Percentiles rank a stretch among this genome's conserved stretches.
phyloP scores from a whole-genome alignment of 2,113 vertebrate species.

The Myrmophylax atrothorax region DNA sequence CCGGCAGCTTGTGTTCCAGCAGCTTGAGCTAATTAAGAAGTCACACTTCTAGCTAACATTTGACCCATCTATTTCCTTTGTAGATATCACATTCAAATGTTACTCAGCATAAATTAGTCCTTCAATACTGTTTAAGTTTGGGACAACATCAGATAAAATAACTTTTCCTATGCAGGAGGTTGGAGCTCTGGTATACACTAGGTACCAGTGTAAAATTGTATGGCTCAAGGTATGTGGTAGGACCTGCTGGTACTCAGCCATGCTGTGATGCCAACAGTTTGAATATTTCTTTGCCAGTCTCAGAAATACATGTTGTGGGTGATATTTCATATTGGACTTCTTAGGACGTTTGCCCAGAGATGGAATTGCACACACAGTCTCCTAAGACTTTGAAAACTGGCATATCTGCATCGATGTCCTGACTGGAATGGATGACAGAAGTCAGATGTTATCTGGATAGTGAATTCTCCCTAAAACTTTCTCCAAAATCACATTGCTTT shows the following conservation, averaged over 20 bases:
- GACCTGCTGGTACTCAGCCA: not conserved
- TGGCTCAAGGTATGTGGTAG: not conserved
- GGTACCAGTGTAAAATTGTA: not conserved
- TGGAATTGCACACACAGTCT: not conserved
- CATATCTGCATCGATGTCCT: fast-evolving
- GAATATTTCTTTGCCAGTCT: not conserved
- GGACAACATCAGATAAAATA: not conserved
- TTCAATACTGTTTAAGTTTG: not conserved
- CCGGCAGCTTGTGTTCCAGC: not conserved
- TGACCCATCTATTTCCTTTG: not conserved
- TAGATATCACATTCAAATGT: not conserved
- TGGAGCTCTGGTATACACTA: not conserved
- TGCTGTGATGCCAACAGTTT: not conserved
- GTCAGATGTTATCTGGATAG: not conserved
- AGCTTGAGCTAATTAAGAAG: not conserved
- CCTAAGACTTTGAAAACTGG: not conserved
- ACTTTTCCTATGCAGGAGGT: not conserved
- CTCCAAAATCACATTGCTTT: not conserved
- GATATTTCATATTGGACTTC: not conserved
- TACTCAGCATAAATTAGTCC: not conserved
- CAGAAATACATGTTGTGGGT: not conserved
- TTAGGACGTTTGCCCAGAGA: not conserved
- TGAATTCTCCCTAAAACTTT: not conserved
- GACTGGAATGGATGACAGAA: not conserved
- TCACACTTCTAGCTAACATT: not conserved